Percentiles rank a stretch among this genome's conserved stretches.
These are phyloP conservation scores for Conger conger DNA, from an alignment of 2,113 vertebrate species.

Conservation along the genomic window DNA sequence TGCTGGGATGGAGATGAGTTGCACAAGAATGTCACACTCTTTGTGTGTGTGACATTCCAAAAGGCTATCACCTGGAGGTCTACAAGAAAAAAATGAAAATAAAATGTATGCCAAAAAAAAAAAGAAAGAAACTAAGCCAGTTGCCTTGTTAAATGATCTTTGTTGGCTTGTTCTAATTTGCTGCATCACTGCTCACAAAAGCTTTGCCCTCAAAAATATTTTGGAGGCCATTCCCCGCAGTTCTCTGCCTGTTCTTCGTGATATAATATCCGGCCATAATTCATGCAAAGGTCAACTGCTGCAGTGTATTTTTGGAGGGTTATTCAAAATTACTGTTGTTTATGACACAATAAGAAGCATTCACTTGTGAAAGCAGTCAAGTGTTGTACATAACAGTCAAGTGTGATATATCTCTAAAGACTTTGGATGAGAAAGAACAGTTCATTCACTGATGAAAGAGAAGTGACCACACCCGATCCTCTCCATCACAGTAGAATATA, in stretches of 20 bases:
- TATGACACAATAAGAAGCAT: too few species aligned
- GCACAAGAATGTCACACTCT: too few species aligned
- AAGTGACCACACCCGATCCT: background rate
- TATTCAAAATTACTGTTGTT: too few species aligned
- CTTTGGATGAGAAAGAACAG: background rate
- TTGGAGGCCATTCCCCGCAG: slow-evolving; percentile 27
- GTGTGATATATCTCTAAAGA: background rate
- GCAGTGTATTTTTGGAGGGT: too few species aligned
- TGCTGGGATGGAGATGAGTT: too few species aligned
- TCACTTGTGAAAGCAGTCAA: too few species aligned
- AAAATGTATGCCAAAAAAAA: background rate
- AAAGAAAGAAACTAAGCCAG: background rate
- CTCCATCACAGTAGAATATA: too few species aligned
- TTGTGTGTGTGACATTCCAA: too few species aligned
- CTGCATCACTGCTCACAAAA: slow-evolving; percentile 32
- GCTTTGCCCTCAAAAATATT: slow-evolving; percentile 26
- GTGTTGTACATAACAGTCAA: background rate
- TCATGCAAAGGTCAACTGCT: too few species aligned
- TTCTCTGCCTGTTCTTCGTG: slow-evolving; percentile 24
- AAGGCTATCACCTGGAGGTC: too few species aligned
- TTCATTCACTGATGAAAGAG: too few species aligned
- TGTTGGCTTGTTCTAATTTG: slow-evolving; percentile 39
- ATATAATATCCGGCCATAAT: slow-evolving; percentile 13
- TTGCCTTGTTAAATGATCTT: background rate
- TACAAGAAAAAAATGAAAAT: background rate